These are phyloP conservation scores for Pachyrhynchus sulphureomaculatus DNA, from an alignment of 1,140 invertebrate species.

Conservation along the genomic window DNA sequence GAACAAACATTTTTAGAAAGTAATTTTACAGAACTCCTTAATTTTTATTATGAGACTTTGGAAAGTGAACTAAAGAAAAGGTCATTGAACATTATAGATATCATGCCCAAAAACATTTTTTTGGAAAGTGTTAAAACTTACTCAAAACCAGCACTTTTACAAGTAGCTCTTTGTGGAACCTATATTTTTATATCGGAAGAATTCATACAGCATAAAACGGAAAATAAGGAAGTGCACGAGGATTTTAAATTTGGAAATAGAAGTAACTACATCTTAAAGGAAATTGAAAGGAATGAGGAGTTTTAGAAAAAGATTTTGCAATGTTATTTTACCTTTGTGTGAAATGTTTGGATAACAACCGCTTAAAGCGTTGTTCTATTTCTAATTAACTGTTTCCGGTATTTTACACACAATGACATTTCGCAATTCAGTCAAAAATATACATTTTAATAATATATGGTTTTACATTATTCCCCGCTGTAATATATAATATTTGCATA, in stretches of 20 bases:
- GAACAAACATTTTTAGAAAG: not conserved
- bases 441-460: too few species aligned
- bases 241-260: slow-evolving; percentile 3
- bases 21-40: not conserved
- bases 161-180: slow-evolving; percentile 7
- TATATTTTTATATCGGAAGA: slow-evolving; percentile 4
- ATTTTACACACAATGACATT: too few species aligned
- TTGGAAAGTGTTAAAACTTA: not conserved
- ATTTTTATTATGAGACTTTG: not conserved
- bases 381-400: too few species aligned
- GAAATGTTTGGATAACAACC: slow-evolving; percentile 1
- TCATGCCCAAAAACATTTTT: slow-evolving; percentile 8
- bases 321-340: slow-evolving; percentile 2
- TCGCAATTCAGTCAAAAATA: too few species aligned
- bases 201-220: not conserved
- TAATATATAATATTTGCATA: too few species aligned
- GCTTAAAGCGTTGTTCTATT: too few species aligned
- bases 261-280: not conserved
- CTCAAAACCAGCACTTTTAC: slow-evolving; percentile 2
- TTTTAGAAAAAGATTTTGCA: not conserved
- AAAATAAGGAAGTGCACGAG: not conserved
- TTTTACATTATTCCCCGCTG: too few species aligned
- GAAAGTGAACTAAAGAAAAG: not conserved
- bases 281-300: not conserved
- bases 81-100: not conserved